phyloP scores from a whole-genome alignment of 2,888 invertebrate genomes.

The Lithophane leautieri region DNA sequence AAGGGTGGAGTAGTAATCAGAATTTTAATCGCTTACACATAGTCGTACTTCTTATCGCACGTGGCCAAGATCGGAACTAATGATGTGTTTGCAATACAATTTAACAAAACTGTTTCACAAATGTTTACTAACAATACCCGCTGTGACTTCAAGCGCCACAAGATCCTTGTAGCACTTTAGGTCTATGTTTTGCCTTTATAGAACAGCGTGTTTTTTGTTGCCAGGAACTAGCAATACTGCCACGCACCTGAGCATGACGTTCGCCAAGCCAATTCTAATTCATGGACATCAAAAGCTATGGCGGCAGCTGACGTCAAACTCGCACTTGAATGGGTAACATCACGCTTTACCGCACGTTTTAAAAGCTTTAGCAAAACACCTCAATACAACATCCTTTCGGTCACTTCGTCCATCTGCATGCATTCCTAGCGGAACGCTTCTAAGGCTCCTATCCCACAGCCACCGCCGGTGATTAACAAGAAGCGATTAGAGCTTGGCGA shows the following conservation, averaged over 20 bases:
- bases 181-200: too few species aligned
- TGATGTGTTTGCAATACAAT: neutral
- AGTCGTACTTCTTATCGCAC: too few species aligned
- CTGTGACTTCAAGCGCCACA: neutral
- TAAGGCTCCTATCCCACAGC: too few species aligned
- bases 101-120: neutral
- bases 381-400: neutral
- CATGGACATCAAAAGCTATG: slow-evolving; percentile 17
- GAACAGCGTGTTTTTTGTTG: neutral
- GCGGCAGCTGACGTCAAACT: neutral
- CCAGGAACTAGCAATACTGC: neutral
- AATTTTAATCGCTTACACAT: too few species aligned
- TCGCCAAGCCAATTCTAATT: slow-evolving; percentile 23
- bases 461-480: neutral
- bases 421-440: neutral
- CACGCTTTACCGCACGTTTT: neutral
- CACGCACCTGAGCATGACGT: neutral
- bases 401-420: slow-evolving; percentile 9
- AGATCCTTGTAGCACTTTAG: neutral
- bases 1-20: too few species aligned
- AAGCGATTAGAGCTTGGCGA: neutral
- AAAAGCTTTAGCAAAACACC: slow-evolving; percentile 15
- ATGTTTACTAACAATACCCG: neutral
- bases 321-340: slow-evolving; percentile 12
- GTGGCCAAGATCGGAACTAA: neutral